Evolutionary conservation across 2,888 invertebrate genomes (phyloP), one percentile per base, ranked within the genome.

Genomic region (Atrina japonica): DNA sequence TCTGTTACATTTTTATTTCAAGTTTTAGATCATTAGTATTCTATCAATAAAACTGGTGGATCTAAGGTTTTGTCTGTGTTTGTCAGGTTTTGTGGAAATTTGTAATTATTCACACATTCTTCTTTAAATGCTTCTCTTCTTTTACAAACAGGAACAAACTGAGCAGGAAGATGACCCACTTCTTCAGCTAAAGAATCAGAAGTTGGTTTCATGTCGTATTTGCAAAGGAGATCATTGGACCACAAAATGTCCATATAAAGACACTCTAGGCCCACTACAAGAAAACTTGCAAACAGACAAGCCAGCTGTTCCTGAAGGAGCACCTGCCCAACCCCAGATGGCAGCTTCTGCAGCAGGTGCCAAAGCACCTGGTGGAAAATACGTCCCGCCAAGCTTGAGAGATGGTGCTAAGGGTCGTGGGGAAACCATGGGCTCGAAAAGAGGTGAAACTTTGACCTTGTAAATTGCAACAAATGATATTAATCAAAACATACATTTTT

Each of bases 201-300:
- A 90, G 78, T 82, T 89, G 73, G 90, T 91, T 76, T 82, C 89
- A 67, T 90, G 91, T 86, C 83, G 91, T 83, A 88, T 91, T 81
- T 86, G 92, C 89, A 89, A 91, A 80, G 89, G 98, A 64, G 98
- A 98, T 89, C 99, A 99, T 93, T 99, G 98, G 98, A 98, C 98
- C 41, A 94, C 97, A 47, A 96, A 96, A 88, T 99, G 99, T 93
- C 99, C 99, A 0, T 99, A 96, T 93, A 98, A 97, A 91, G 97
- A 98, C 86, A 96, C 96, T 0, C 94, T 92, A 18, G 90, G 90
- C 18, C 90, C 91, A 2, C 81, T 91, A 14, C 89, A 90, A 79
- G 89, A 87, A 72, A 80, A 78, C 21, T 70, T 82, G 29, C 70
- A 70, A 52, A 86, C 86, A 6, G 84, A 92, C 25, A 92, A 92